phyloP scores from a whole-genome alignment of 2,888 invertebrate genomes.

The Synanthedon andrenaeformis region DNA sequence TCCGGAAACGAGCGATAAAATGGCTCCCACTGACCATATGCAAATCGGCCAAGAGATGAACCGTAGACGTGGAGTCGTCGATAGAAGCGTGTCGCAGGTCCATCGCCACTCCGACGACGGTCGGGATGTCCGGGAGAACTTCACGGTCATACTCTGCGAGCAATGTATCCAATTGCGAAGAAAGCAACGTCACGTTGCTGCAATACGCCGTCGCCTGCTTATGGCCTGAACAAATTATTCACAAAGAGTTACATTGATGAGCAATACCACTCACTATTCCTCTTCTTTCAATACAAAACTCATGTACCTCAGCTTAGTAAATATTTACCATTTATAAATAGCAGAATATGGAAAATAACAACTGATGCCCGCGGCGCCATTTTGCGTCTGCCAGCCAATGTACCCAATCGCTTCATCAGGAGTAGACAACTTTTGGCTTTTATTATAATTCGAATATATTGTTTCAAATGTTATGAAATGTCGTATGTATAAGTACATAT shows the following conservation, averaged over 20 bases:
- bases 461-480: too few species aligned
- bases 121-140: conserved; percentile 25
- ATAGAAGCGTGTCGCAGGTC: conserved; percentile 75
- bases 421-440: background rate
- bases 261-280: too few species aligned
- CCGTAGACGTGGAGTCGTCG: conserved; percentile 72
- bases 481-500: too few species aligned
- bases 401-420: conserved; percentile 6
- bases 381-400: conserved; percentile 13
- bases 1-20: background rate
- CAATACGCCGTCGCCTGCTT: conserved; percentile 13
- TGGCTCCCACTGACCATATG: conserved; percentile 60
- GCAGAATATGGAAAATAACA: conserved; percentile 14
- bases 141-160: conserved; percentile 57
- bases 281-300: too few species aligned
- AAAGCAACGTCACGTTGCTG: conserved; percentile 32
- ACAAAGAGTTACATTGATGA: conserved; percentile 1
- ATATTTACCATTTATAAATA: conserved; percentile 18
- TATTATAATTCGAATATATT: too few species aligned
- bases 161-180: conserved; percentile 39
- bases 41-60: conserved; percentile 56
- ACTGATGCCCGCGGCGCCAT: conserved; percentile 25
- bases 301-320: too few species aligned
- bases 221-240: conserved; percentile 3
- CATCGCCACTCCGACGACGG: conserved; percentile 65